Evolutionary conservation across 2,113 vertebrate genomes (phyloP), one percentile per base, ranked within the genome.

Genomic region (Machaerirhynchus nigripectus): DNA sequence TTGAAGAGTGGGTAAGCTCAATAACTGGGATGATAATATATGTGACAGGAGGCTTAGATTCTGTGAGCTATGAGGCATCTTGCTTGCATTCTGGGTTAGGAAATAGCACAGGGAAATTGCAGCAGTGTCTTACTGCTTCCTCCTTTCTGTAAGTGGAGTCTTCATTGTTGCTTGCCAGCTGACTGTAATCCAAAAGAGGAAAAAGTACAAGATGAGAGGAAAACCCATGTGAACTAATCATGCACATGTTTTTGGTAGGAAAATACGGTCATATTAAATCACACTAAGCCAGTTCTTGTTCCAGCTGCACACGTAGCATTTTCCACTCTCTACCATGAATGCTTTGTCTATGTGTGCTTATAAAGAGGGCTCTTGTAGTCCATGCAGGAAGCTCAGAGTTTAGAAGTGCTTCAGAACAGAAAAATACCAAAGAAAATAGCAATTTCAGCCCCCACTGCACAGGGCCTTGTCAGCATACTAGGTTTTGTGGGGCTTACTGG

Each of bases 281-380:
- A 87, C 49, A 55, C 46, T 90, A 79, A 76, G 39, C 57, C 37
- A 55, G 10, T 73, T 93, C 94, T 94, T 78, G 46, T 93, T 96
- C 85, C 83, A 85, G 47, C 68, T 95, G 83, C 90, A 33, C 60
- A 95, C 59, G 40, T 13, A 90, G 78, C 78, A 37, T 94, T 96
- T 96, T 96, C 67, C 55, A 50, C 67, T 94, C 70, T 26, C 27
- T 91, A 6, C 74, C 63, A 73, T 95, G 87, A 91, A 87, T 91
- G 56, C 70, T 91, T 94, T 64, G 68, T 70, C 65, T 90, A 1
- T 96, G 33, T 94, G 27, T 57, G 30, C 44, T 93, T 52, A 70
- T 93, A 80, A 90, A 97, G 81, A 64, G 82, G 64, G 35, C 44
- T 93, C 55, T 93, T 88, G 30, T 92, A 92, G 79, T 86, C 82